phyloP scores from a whole-genome alignment of 2,888 invertebrate species.

The Microctonus hyperodae region DNA sequence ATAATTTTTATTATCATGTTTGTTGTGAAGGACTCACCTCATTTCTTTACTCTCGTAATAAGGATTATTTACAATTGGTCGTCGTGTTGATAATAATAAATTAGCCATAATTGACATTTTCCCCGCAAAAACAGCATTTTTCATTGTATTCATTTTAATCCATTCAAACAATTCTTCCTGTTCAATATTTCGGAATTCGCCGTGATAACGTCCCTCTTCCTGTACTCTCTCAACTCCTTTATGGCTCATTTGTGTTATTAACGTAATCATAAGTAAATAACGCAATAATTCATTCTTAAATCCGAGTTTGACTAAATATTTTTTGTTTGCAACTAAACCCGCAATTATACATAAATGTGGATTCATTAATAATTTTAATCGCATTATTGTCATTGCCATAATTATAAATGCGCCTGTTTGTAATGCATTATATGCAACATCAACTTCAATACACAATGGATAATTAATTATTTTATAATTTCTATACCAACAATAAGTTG shows the following conservation, averaged over 20 bases:
- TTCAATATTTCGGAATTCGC: slow-evolving; percentile 74
- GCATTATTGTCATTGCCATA: slow-evolving; percentile 80
- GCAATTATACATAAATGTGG: slow-evolving; percentile 80
- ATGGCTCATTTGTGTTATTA: slow-evolving; percentile 67
- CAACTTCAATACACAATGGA: slow-evolving; percentile 65
- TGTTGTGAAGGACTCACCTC: slow-evolving; percentile 66
- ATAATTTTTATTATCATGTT: too few relatives aligned
- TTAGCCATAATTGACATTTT: slow-evolving; percentile 87
- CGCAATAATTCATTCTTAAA: slow-evolving; percentile 61
- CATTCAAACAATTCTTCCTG: slow-evolving; percentile 81
- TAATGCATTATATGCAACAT: slow-evolving; percentile 73
- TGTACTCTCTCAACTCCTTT: slow-evolving; percentile 66
- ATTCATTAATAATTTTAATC: slow-evolving; percentile 79
- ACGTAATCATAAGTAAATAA: slow-evolving; percentile 61
- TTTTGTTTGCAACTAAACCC: slow-evolving; percentile 71
- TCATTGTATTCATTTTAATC: slow-evolving; percentile 72
- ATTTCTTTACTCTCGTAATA: slow-evolving; percentile 84
- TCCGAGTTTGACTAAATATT: slow-evolving; percentile 65
- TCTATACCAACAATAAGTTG: slow-evolving; percentile 62
- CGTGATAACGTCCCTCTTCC: slow-evolving; percentile 65
- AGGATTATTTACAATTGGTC: slow-evolving; percentile 86
- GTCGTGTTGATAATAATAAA: slow-evolving; percentile 76
- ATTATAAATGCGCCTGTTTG: slow-evolving; percentile 75
- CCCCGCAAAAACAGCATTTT: slow-evolving; percentile 80
- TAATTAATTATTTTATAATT: slow-evolving; percentile 49